Evolutionary conservation across 2,113 vertebrate genomes (phyloP).

Genomic region (Euleptes europaea): DNA sequence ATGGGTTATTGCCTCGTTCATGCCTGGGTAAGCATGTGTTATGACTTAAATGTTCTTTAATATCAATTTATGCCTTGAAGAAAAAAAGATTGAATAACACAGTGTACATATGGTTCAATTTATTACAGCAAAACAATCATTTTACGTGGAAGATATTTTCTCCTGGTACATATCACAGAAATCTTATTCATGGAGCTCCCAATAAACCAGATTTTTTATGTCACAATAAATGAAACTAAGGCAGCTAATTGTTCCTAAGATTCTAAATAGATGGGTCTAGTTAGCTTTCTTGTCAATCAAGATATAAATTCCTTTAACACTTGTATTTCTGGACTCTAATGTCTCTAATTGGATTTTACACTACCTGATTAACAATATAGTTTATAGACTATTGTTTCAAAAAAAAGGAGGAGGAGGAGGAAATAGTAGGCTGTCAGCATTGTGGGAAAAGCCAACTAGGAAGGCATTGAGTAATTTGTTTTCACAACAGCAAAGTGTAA

Average conservation of each 20-base stretch:
- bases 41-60: slow-evolving; percentile 92
- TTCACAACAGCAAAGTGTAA: slow-evolving; percentile 24
- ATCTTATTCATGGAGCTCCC: slow-evolving; percentile 85
- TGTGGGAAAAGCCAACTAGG: slow-evolving; percentile 62
- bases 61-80: slow-evolving; percentile 87
- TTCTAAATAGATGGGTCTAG: slow-evolving; percentile 85
- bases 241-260: slow-evolving; percentile 85
- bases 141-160: slow-evolving; percentile 86
- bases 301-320: slow-evolving; percentile 84
- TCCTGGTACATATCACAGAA: slow-evolving; percentile 84
- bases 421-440: slow-evolving; percentile 74
- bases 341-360: slow-evolving; percentile 84
- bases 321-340: slow-evolving; percentile 86
- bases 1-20: slow-evolving; percentile 93
- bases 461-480: slow-evolving; percentile 59
- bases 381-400: slow-evolving; percentile 73
- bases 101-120: slow-evolving; percentile 89
- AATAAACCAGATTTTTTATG: slow-evolving; percentile 89
- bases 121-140: slow-evolving; percentile 88
- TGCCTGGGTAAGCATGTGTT: slow-evolving; percentile 90
- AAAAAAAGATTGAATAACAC: slow-evolving; percentile 86
- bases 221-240: slow-evolving; percentile 88
- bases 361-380: slow-evolving; percentile 81
- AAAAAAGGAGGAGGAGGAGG: slow-evolving; percentile 65
- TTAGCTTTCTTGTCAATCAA: slow-evolving; percentile 86